Base-by-base conservation (phyloP, 1,140 invertebrate species). In the Bombus pascuorum region DNA sequence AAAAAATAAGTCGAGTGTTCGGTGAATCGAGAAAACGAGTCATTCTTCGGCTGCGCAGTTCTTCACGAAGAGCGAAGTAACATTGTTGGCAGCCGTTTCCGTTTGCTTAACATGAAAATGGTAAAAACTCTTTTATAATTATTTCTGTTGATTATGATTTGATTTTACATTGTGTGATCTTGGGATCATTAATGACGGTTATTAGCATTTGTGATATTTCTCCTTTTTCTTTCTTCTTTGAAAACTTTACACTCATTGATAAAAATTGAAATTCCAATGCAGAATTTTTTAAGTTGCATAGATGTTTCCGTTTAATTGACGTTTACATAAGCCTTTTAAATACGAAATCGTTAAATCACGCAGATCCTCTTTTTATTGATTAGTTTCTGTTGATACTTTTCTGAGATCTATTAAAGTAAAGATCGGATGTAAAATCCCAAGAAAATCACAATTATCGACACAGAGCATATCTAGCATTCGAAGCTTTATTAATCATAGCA, bases 1-100 rank as follows among this genome's bases (percentile, higher is more conserved):
- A 47, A 75, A 66, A 83, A 77, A 57, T 68, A 70, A 53, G 53
- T 57, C 34, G 59, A 81, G 68, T 65, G 57, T 82, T 75, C 47
- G 53, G 18, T 65, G 79, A 81, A 62, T 82, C 71, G 25, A n/a
- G 71, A 10, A 72, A 82, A 82, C 81, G 71, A 65, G 57, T 80
- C 65, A 53, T 73, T 47, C 66, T 81, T 70, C 15, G 53, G 3
- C 34, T 47, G 22, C 10, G 32, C 42, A 28, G 44, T 47, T 70
- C 42, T 22, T 28, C 8, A 12, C 18, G 25, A 65, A 39, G 44
- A 32, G 6, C 8, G n/a, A 47, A 32, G 34, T 77, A n/a, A 25
- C 28, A 15, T n/a, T 59, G 59, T n/a, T 62, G 59, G 57, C 13
- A 53, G 25, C 13, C 8, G 13, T 32, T 65, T 62, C 28, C n/a